Evolutionary conservation across 1,140 invertebrate species (phyloP), one percentile per base, ranked within the genome.

Genomic region (Halyomorpha halys): DNA sequence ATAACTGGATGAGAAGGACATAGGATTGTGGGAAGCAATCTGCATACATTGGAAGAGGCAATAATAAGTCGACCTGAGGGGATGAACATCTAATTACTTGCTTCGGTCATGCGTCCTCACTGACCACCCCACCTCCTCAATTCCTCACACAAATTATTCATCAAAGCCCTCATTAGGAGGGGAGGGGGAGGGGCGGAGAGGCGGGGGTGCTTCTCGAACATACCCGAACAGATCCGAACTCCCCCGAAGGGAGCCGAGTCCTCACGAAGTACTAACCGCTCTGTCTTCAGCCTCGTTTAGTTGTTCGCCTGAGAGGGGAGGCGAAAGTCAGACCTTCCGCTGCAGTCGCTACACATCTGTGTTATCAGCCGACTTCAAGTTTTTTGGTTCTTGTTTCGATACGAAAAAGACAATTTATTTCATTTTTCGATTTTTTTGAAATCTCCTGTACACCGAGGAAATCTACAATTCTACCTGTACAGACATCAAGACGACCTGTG

Each of bases 261-360:
- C 53, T 25, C 14, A 19, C 53, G 53, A 56, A 56, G 53, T 56
- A 56, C 23, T 23, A 25, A 25, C 14, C 53, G 53, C 18, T 56
- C 53, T 27, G 18, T 23, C 53, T 56, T 23, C 18, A 56, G 23
- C 53, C 53, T 56, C 23, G 53, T 56, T 56, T 56, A 56, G 53
- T 56, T 56, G 53, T 56, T 56, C 53, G 18, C 53, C 53, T 19
- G 53, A 39, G 34, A 39, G 34, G 34, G 34, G 34, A 39, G 34
- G 34, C 34, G 34, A 39, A 39, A 39, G 34, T 39, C 34, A 39
- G 34, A 39, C 34, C 34, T 39, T 8, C 13, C 34, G 34, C 13
- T 39, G 34, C 34, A 11, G 34, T 39, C 34, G 34, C 34, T 39
- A 39, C 34, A 39, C 34, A 11, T 39, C 34, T 39, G 34, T 39